Evolutionary conservation across 2,113 vertebrate species (phyloP).

Genomic region (Elaphurus davidianus): DNA sequence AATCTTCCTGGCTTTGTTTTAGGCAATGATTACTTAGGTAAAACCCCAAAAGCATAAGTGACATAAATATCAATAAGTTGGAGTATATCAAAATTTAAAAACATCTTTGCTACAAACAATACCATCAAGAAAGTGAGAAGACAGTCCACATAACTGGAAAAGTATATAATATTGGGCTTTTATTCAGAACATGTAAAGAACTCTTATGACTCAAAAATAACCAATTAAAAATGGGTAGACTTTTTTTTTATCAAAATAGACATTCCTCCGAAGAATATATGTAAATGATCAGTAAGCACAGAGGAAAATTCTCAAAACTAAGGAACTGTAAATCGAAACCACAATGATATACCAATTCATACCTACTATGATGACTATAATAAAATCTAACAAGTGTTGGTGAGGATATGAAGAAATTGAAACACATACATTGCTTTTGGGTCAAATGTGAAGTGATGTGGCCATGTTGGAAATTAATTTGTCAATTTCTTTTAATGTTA

Average conservation of each 20-base stretch:
- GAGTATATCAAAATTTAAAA: constrained; percentile 3
- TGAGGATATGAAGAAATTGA: background rate
- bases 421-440: background rate
- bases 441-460: background rate
- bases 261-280: constrained; percentile 2
- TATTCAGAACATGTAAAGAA: background rate
- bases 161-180: background rate
- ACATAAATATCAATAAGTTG: background rate
- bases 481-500: background rate
- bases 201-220: background rate
- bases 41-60: background rate
- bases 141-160: background rate
- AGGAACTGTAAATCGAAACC: background rate
- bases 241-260: background rate
- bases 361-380: background rate
- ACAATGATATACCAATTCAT: background rate
- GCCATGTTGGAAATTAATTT: constrained; percentile 8
- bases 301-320: background rate
- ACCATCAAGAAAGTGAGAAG: background rate
- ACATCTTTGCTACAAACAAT: background rate
- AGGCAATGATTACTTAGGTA: background rate
- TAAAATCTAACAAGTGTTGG: background rate
- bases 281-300: background rate
- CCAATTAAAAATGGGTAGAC: background rate
- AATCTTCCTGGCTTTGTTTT: background rate